These are phyloP conservation scores for Papilio xuthus DNA, from an alignment of 1,140 invertebrate species.

Conservation along the genomic window DNA sequence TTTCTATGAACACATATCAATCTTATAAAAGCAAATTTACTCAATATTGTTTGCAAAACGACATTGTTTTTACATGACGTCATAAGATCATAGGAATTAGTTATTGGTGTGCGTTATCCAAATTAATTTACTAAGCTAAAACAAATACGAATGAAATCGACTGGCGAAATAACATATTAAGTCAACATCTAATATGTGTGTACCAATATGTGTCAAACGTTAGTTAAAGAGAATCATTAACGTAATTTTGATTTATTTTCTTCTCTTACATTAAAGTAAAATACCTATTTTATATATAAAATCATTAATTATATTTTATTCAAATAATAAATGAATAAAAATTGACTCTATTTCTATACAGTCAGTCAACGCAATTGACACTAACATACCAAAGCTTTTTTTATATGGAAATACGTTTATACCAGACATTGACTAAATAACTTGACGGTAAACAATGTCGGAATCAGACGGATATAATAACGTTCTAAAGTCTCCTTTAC, in stretches of 20 bases:
- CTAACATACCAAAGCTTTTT: no score
- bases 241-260: background rate
- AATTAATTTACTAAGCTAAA: constrained; percentile 4
- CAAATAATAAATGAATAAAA: no score
- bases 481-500: no score
- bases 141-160: constrained; percentile 7
- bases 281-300: no score
- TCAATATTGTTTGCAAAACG: constrained; percentile 15
- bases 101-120: background rate
- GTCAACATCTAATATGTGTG: constrained; percentile 2
- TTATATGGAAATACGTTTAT: no score
- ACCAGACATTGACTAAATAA: no score
- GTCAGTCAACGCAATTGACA: no score
- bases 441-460: no score
- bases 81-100: constrained; percentile 3
- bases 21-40: constrained; percentile 19
- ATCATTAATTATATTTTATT: no score
- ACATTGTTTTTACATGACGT: constrained; percentile 12
- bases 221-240: background rate
- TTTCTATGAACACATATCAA: constrained; percentile 7
- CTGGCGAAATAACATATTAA: constrained; percentile 7
- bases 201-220: background rate
- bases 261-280: background rate
- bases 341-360: no score
- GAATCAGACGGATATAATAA: no score